Evolutionary conservation across 2,113 vertebrate species (phyloP), one percentile per base, ranked within the genome.

Genomic region (Elephas maximus): DNA sequence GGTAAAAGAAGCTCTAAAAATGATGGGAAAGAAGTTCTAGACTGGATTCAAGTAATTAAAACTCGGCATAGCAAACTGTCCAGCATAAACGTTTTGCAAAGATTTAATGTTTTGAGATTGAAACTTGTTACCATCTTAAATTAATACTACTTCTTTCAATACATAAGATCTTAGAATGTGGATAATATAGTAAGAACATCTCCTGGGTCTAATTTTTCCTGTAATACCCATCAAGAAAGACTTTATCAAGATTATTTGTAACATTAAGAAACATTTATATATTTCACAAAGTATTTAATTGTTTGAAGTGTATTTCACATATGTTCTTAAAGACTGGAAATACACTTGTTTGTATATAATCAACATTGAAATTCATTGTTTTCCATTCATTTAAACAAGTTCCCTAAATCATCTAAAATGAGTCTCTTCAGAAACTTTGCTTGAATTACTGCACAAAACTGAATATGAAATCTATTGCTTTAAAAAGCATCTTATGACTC

Each of bases 1-100:
- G 1, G 97, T 98, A 20, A 98, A 97, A 65, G 91, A 91, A 0
- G 65, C 90, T 26, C 21, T 96, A 24, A 97, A 96, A 91, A 5
- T 30, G 11, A 37, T 20, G 51, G 48, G 73, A 21, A 74, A 74
- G 45, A 88, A 41, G 23, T 44, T 57, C 76, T 81, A 69, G 53
- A 44, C 18, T 67, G 5, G 30, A 44, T 26, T 5, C 20, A 88
- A 33, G 37, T 28, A 73, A 21, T 67, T 78, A 86, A 62, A 76
- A 65, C 51, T 41, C 23, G 79, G 45, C 11, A 53, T 65, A 45
- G 37, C 12, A 41, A 45, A 28, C 8, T 26, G 26, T 48, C 20
- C 24, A 65, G 0, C 5, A 37, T 1, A 73, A 0, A 33, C 57
- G 3, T 41, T 44, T 63, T 37, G 26, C 1, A 17, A 65, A 0